Conservation (phyloP, 2,888 invertebrate genomes). For the Aphidius colemani region DNA sequence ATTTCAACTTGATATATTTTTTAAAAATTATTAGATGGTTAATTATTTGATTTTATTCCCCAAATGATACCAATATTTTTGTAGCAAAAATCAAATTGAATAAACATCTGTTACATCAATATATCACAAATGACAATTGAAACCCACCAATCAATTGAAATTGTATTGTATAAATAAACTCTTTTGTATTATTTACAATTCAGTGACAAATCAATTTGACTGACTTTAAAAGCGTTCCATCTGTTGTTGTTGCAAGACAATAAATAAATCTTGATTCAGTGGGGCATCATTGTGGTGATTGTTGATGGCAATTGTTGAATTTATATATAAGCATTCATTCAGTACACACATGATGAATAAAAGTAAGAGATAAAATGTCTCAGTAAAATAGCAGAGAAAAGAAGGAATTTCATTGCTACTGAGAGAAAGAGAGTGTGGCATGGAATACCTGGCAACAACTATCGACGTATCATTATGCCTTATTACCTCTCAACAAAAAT, state of each 20-base stretch:
- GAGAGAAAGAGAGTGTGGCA: neutral
- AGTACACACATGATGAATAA: neutral
- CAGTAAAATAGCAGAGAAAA: neutral
- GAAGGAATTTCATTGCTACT: neutral
- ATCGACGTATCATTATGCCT: constrained; percentile 30
- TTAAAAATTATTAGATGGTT: no score
- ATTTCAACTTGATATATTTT: no score
- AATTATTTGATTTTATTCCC: no score
- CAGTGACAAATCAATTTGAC: constrained; percentile 14
- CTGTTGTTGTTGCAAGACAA: constrained; percentile 5
- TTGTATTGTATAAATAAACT: neutral
- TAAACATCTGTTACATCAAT: no score
- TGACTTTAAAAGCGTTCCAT: constrained; percentile 3
- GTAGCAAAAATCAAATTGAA: no score
- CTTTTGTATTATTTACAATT: neutral
- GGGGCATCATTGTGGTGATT: neutral
- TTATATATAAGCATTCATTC: neutral
- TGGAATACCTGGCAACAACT: neutral
- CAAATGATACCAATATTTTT: no score
- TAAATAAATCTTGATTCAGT: no score
- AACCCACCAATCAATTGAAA: no score
- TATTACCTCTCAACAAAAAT: constrained; percentile 34
- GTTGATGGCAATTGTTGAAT: neutral
- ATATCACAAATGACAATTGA: no score
- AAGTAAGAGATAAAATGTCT: neutral